These are phyloP conservation scores for Gobius niger DNA, from an alignment of 2,113 vertebrate species.

Conservation along the genomic window DNA sequence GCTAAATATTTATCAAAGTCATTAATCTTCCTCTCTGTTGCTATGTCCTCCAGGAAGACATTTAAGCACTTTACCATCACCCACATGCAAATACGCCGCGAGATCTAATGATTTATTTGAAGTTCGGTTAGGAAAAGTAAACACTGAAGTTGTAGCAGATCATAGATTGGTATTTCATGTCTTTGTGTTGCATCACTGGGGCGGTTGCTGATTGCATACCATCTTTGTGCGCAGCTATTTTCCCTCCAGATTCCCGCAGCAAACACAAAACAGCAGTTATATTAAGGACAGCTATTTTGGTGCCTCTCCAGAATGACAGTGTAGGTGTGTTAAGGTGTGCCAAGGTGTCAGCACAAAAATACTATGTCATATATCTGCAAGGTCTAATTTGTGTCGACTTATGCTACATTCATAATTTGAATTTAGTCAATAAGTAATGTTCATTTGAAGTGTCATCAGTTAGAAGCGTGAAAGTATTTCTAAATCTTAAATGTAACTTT, in stretches of 20 bases:
- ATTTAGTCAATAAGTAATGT: too few species aligned
- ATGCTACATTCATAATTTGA: too few species aligned
- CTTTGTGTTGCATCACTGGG: constrained; percentile 7
- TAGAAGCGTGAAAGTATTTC: too few species aligned
- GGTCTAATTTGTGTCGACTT: not conserved
- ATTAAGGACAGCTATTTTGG: not conserved
- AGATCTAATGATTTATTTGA: constrained; percentile 54
- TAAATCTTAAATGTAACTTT: too few species aligned
- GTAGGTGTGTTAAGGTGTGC: not conserved
- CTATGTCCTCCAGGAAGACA: constrained; percentile 51
- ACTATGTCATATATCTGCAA: not conserved
- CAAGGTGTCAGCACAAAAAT: not conserved
- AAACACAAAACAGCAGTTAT: not conserved
- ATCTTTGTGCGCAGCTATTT: not conserved
- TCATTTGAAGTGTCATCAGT: too few species aligned
- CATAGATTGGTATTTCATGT: not conserved
- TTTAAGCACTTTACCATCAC: constrained; percentile 28
- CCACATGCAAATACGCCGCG: constrained; percentile 15
- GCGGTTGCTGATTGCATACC: not conserved
- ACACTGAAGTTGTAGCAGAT: not conserved
- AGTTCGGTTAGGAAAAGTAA: constrained; percentile 14
- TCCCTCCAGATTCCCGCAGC: not conserved
- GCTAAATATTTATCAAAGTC: constrained; percentile 65
- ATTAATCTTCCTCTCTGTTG: constrained; percentile 48
- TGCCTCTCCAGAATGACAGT: not conserved